phyloP scores from a whole-genome alignment of 2,113 vertebrate species.

The Thamnophis sirtalis region DNA sequence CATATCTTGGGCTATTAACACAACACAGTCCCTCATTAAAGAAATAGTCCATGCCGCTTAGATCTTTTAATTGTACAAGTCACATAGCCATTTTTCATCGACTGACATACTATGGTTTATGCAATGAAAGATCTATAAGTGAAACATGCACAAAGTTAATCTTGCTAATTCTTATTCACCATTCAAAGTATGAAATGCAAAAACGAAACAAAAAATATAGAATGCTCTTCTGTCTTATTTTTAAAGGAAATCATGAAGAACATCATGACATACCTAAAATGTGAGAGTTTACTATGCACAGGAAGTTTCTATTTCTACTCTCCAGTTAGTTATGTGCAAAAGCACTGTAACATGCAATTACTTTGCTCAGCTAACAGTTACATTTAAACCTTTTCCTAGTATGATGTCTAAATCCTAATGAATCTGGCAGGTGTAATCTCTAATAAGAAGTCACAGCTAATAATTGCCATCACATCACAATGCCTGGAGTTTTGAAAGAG shows the following conservation, averaged over 20 bases:
- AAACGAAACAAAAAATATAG: neutral
- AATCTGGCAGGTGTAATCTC: neutral
- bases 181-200: neutral
- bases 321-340: neutral
- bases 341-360: neutral
- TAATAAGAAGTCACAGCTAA: neutral
- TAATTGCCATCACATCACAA: neutral
- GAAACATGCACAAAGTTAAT: neutral
- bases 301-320: neutral
- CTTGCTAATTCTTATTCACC: neutral
- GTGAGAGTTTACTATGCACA: neutral
- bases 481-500: neutral
- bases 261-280: neutral
- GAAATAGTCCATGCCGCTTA: neutral
- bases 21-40: neutral
- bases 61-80: neutral
- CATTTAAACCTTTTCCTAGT: neutral
- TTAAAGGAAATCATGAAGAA: neutral
- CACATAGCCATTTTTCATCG: neutral
- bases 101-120: neutral
- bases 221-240: neutral
- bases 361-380: neutral
- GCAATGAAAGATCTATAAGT: neutral
- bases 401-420: neutral
- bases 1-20: conserved; percentile 10